Evolutionary conservation across 2,113 vertebrate genomes (phyloP).

Genomic region (Brachypteracias leptosomus): DNA sequence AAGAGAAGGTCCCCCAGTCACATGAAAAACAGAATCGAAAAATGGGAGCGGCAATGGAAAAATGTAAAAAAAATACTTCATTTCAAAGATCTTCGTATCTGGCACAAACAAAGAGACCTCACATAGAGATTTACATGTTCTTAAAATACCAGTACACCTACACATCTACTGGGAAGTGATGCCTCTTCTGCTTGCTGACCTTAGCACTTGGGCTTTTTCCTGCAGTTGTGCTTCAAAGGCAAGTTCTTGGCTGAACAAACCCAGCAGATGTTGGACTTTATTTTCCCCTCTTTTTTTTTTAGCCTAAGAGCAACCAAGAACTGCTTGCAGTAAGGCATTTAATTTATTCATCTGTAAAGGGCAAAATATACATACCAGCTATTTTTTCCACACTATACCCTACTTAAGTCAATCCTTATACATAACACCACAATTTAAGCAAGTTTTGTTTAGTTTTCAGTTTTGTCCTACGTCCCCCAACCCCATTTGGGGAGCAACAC

Average conservation of each 20-base stretch:
- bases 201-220: not conserved
- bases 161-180: not conserved
- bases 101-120: not conserved
- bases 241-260: constrained; percentile 37
- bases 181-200: constrained; percentile 3
- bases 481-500: not conserved
- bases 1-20: not conserved
- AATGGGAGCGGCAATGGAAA: not conserved
- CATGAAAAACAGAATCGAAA: not conserved
- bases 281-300: not conserved
- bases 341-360: constrained; percentile 15
- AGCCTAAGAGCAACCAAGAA: not conserved
- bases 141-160: not conserved
- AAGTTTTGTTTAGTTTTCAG: not conserved
- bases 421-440: not conserved
- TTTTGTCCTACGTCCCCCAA: not conserved
- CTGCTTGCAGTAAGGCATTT: not conserved
- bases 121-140: not conserved
- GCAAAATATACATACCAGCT: not conserved
- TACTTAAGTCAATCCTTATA: not conserved
- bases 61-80: not conserved
- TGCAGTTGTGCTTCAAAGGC: constrained; percentile 20
- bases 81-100: not conserved
- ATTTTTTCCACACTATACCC: not conserved
- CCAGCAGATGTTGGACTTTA: constrained; percentile 8